Evolutionary conservation across 1,140 invertebrate species (phyloP), one percentile per base, ranked within the genome.

Genomic region (Magallana gigas): DNA sequence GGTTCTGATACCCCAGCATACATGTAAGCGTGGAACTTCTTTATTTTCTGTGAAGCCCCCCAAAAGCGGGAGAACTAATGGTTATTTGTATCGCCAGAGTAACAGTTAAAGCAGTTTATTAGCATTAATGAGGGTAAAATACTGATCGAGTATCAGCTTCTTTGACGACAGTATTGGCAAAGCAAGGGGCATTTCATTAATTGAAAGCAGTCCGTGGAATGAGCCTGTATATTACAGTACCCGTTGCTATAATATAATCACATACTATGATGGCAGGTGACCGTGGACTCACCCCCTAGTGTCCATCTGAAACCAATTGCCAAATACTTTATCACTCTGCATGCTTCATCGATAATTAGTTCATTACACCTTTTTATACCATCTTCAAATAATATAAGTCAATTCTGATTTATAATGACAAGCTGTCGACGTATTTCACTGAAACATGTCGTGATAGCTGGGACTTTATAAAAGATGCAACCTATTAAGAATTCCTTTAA

Each of bases 331-430:
- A 76, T 76, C 68, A 29, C 23, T 8, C 68, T 76, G 23, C 23
- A 36, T 76, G 68, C 68, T 76, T 76, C 68, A 76, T 29, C 68
- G 68, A 76, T 76, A 76, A 76, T 76, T 76, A 76, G 68, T 36
- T 76, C 68, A 29, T 76, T 76, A 76, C 18, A 76, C 68, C 36
- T 76, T 76, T 76, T 29, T 76, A n/a, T 16, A 76, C 68, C 23
- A 76, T 29, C 23, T 12, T 23, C 68, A 76, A 36, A 23, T 29
- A 76, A 76, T 76, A 29, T 29, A 76, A 29, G 68, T 76, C 68
- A 76, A 76, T 11, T 11, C 14, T 76, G 68, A 76, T 76, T 23
- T 3, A 11, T 18, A 8, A 8, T 76, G 68, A 76, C 68, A 76
- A 29, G 23, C 8, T 29, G 18, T 76, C 23, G 23, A 76, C 36